Evolutionary conservation across 2,888 invertebrate genomes (phyloP).

Genomic region (Keiferia lycopersicella): DNA sequence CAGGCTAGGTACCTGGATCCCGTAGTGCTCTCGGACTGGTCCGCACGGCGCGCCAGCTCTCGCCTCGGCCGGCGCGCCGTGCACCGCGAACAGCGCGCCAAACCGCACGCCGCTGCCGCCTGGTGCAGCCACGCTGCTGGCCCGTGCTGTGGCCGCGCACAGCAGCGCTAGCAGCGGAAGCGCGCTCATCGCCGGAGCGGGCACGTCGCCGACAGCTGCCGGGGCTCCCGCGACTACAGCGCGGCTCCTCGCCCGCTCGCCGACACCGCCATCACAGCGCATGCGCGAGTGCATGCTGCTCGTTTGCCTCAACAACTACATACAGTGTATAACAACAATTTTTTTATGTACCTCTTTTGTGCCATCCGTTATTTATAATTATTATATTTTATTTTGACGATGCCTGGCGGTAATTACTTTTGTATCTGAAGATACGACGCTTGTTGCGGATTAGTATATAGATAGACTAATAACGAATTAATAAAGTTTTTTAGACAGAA

Average conservation of each 20-base stretch:
- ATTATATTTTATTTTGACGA: no score
- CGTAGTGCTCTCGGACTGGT: slow-evolving; percentile 86
- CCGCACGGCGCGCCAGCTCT: slow-evolving; percentile 47
- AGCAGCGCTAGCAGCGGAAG: background rate
- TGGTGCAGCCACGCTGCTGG: no score
- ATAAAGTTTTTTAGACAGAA: no score
- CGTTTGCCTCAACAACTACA: no score
- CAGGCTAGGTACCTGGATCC: slow-evolving; percentile 64
- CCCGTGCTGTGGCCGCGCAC: background rate
- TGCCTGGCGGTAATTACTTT: no score
- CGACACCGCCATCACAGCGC: background rate
- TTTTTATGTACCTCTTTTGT: no score
- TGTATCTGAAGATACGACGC: no score
- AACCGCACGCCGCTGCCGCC: slow-evolving; percentile 78
- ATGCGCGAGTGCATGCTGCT: background rate
- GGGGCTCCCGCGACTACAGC: background rate
- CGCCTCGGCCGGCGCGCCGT: slow-evolving; percentile 65
- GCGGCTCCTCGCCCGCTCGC: background rate
- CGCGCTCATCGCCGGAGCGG: background rate
- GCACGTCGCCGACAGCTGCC: background rate
- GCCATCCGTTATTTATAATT: no score
- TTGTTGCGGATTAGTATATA: no score
- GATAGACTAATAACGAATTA: no score
- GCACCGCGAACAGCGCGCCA: slow-evolving; percentile 82
- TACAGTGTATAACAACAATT: no score